phyloP scores from a whole-genome alignment of 1,140 invertebrate genomes.

The Drosophila lowei region DNA sequence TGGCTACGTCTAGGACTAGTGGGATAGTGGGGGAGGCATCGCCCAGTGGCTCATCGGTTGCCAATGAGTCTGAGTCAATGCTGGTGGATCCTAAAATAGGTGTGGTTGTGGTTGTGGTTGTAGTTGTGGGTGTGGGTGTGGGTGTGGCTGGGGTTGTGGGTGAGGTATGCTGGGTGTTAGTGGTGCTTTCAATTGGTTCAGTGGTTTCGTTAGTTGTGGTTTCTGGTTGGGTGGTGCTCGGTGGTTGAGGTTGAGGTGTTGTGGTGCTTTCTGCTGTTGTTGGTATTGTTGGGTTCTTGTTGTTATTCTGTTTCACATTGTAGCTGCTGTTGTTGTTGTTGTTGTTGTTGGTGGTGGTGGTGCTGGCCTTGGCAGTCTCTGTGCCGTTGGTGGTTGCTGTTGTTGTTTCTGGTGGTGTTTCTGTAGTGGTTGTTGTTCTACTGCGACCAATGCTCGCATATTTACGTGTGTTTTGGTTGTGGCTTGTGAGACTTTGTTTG shows the following conservation, averaged over 20 bases:
- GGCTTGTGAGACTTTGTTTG: conserved; percentile 56
- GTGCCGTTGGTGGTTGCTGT: conserved; percentile 76
- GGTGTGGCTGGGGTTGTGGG: conserved; percentile 71
- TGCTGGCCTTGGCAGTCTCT: conserved; percentile 68
- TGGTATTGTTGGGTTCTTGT: conserved; percentile 59
- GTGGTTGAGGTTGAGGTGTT: conserved; percentile 49
- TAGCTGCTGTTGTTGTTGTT: conserved; percentile 49
- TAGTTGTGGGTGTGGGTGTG: conserved; percentile 81
- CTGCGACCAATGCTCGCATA: conserved; percentile 79
- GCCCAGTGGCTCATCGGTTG: conserved; percentile 27
- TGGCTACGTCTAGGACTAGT: conserved; percentile 32
- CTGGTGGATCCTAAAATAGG: conserved; percentile 42
- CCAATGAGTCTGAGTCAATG: conserved; percentile 40
- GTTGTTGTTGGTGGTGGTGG: conserved; percentile 21
- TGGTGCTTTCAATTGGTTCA: conserved; percentile 82
- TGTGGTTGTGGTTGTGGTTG: conserved; percentile 43
- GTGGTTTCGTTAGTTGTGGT: conserved; percentile 70
- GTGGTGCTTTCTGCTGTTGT: conserved; percentile 44
- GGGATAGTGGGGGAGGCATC: conserved; percentile 27
- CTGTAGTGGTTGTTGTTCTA: conserved; percentile 67
- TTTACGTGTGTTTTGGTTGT: conserved; percentile 66
- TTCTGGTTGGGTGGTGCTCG: conserved; percentile 47
- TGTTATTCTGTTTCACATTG: conserved; percentile 65
- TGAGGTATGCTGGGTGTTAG: conserved; percentile 53
- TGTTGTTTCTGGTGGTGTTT: conserved; percentile 55